Conservation (phyloP, 1,140 invertebrate genomes). For the Archegozetes longisetosus region DNA sequence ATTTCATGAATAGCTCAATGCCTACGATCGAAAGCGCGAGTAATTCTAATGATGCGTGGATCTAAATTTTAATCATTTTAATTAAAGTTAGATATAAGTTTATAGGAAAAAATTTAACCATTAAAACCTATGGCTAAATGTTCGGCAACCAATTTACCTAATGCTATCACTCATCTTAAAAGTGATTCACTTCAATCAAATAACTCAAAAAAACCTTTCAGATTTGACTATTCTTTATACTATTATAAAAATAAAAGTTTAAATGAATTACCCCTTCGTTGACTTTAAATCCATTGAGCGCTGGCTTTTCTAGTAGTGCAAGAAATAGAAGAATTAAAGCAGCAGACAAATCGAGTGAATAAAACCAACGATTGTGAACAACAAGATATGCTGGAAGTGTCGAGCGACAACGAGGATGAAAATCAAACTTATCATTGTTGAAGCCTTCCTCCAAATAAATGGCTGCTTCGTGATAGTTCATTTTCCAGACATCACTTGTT, state of each 20-base stretch:
- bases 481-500: conserved; percentile 42
- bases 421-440: conserved; percentile 84
- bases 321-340: conserved; percentile 59
- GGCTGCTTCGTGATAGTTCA: conserved; percentile 77
- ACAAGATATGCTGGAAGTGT: conserved; percentile 70
- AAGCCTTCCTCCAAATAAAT: conserved; percentile 77
- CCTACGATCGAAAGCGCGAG: conserved; percentile 55
- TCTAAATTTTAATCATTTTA: conserved; percentile 25
- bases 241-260: background rate
- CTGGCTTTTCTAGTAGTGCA: conserved; percentile 63
- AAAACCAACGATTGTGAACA: conserved; percentile 75
- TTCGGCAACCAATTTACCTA: too few relatives aligned
- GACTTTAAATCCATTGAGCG: conserved; percentile 50
- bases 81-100: background rate
- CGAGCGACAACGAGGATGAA: conserved; percentile 61
- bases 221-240: background rate
- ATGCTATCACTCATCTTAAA: too few relatives aligned
- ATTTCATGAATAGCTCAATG: conserved; percentile 57
- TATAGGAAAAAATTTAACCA: conserved; percentile 6
- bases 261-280: conserved; percentile 25
- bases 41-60: conserved; percentile 69
- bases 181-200: too few relatives aligned
- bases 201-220: too few relatives aligned
- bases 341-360: conserved; percentile 59
- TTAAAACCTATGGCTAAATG: background rate